Conservation (phyloP, 2,797 vertebrate species). For the Pseudomugil tenellus region DNA sequence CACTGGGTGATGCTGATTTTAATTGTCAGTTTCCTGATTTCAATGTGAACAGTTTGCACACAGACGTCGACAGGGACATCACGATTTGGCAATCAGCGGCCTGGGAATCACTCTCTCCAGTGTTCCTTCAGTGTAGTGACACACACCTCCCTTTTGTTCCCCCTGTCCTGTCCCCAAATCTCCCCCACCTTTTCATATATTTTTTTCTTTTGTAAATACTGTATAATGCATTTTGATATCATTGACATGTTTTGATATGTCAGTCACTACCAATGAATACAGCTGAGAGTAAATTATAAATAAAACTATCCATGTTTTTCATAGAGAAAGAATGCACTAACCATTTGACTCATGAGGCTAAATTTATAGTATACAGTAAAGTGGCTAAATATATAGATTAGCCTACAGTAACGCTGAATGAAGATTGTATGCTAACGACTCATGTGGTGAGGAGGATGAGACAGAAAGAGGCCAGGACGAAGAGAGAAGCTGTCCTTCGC, state of each 20-base stretch:
- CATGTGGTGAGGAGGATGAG: conserved; percentile 50
- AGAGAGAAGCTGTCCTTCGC: conserved; percentile 65
- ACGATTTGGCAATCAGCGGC: conserved; percentile 56
- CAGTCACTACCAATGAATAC: conserved; percentile 86
- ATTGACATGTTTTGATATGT: conserved; percentile 88
- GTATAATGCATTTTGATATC: conserved; percentile 88
- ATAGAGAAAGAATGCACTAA: conserved; percentile 75
- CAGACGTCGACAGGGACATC: conserved; percentile 56
- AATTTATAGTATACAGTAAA: conserved; percentile 59
- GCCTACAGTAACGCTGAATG: conserved; percentile 54
- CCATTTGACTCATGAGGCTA: conserved; percentile 72
- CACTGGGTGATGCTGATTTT: conserved; percentile 51
- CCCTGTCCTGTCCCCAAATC: conserved; percentile 26
- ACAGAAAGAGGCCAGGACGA: conserved; percentile 66
- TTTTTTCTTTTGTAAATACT: conserved; percentile 82
- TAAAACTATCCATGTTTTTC: conserved; percentile 82
- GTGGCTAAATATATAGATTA: conserved; percentile 66
- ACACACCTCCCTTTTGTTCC: conserved; percentile 57
- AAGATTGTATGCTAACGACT: conserved; percentile 59
- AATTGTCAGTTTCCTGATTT: conserved; percentile 65
- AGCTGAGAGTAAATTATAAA: conserved; percentile 87
- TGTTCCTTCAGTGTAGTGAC: conserved; percentile 58
- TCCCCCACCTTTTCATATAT: conserved; percentile 53
- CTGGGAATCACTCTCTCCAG: conserved; percentile 46
- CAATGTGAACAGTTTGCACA: conserved; percentile 67